These are phyloP conservation scores for Elmis aenea DNA, from an alignment of 2,888 invertebrate species.

Conservation along the genomic window DNA sequence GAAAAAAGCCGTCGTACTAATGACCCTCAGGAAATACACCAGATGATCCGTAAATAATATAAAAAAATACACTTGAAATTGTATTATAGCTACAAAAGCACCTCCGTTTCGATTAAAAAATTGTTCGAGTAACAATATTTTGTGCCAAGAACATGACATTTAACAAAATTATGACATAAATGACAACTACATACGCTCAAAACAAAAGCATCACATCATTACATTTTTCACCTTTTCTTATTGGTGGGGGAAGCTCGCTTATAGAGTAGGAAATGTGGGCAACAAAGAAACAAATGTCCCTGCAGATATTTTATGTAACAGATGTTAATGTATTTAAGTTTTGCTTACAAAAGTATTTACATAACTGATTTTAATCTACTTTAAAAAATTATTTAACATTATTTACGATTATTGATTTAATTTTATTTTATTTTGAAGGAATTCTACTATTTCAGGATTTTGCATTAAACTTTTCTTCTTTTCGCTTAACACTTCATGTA, in stretches of 20 bases:
- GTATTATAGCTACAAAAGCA: background rate
- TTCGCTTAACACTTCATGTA: constrained; percentile 31
- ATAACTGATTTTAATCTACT: no score
- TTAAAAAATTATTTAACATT: no score
- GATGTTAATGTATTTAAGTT: no score
- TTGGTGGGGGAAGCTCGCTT: constrained; percentile 19
- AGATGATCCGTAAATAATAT: constrained; percentile 20
- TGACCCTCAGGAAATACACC: constrained; percentile 16
- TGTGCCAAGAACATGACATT: background rate
- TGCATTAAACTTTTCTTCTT: constrained; percentile 30
- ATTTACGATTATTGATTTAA: no score
- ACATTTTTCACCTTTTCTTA: constrained; percentile 25
- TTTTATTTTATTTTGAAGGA: constrained; percentile 28
- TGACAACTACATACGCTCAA: constrained; percentile 37
- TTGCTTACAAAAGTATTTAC: no score
- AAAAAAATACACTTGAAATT: constrained; percentile 14
- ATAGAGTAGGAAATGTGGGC: no score
- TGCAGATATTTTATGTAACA: no score
- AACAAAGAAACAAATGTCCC: no score
- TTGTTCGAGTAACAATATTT: background rate
- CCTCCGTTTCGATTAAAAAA: background rate
- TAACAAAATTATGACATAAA: constrained; percentile 31
- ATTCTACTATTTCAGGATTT: constrained; percentile 28
- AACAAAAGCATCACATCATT: constrained; percentile 36
- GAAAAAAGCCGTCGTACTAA: no score